Conservation (phyloP, 2,888 invertebrate genomes). For the Ashinkailepas kermadecensis region DNA sequence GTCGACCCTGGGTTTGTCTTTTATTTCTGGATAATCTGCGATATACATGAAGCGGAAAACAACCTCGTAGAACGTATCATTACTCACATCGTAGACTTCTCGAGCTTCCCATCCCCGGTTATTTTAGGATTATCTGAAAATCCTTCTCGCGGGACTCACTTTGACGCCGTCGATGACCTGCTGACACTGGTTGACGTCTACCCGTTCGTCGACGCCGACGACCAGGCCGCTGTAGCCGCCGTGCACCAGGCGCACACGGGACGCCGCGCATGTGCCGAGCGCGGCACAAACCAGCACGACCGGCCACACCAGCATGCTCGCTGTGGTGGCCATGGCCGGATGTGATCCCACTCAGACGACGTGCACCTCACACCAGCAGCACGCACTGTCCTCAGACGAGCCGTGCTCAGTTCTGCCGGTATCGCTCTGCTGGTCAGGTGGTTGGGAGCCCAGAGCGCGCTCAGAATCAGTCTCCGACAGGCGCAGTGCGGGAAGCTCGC, state of each 20-base stretch:
- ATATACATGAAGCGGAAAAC: too few relatives aligned
- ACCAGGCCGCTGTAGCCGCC: not conserved
- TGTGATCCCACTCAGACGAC: not conserved
- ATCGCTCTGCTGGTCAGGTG: too few relatives aligned
- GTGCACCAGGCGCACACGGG: not conserved
- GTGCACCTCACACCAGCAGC: not conserved
- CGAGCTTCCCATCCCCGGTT: too few relatives aligned
- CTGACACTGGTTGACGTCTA: not conserved
- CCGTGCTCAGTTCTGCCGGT: too few relatives aligned
- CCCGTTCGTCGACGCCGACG: constrained; percentile 2
- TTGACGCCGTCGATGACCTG: not conserved
- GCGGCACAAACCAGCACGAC: not conserved
- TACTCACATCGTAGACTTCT: too few relatives aligned
- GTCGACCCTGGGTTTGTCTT: too few relatives aligned
- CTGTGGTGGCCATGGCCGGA: not conserved
- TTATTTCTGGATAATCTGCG: too few relatives aligned
- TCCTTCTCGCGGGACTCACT: not conserved
- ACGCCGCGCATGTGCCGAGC: not conserved
- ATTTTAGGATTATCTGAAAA: too few relatives aligned
- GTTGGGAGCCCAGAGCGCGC: too few relatives aligned
- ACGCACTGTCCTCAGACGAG: not conserved
- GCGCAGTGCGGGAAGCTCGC: too few relatives aligned
- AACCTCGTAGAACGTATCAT: too few relatives aligned
- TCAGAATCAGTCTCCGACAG: too few relatives aligned
- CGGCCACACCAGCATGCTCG: not conserved